Base-by-base conservation (phyloP, 2,797 vertebrate genomes). In the Nannoperca obscura region DNA sequence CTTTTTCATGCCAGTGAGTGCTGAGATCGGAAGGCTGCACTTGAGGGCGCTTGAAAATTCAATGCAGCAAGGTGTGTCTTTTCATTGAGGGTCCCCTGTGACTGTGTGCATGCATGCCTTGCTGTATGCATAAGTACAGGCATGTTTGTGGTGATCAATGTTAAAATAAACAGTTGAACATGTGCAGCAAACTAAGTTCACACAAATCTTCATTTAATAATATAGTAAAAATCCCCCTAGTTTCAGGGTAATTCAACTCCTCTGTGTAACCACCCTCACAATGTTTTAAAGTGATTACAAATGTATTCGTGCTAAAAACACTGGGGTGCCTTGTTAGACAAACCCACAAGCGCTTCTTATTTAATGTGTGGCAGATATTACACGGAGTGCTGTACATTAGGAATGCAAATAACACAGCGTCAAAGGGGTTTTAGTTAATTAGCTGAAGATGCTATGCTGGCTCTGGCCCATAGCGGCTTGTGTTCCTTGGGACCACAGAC, bases 391-490 rank as follows among this genome's bases (percentile, higher is more conserved):
- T 89, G 84, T 87, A 74, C 81, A 86, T 92, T 89, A 90, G 71
- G 59, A 91, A 93, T 93, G 83, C 89, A 92, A 94, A 92, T 87
- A 86, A 71, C 74, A 71, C 72, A 38, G 63, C 76, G 78, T 90
- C 83, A 82, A 84, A 91, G 79, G 78, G 68, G 76, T 73, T 93
- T 92, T 85, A 53, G 90, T 83, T 93, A 93, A 95, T 94, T 92
- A 93, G 87, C 88, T 69, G 71, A 86, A 80, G 82, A 90, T 86
- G 84, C 50, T 80, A 87, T 81, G 81, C 86, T 80, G 74, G 76
- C 78, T 86, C 66, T 76, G 80, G 88, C 84, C 88, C 89, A 79
- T 50, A 81, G 90, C 70, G 59, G 82, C 85, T 88, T 86, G 78
- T 89, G 82, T 86, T 90, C 64, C 85, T 73, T 2, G 64, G 80